A percentile compares a stretch with the other conserved stretches of the same genome.
These are phyloP conservation scores for Caenorhabditis remanei DNA, from an alignment of 1,140 invertebrate species.

Conservation along the genomic window DNA sequence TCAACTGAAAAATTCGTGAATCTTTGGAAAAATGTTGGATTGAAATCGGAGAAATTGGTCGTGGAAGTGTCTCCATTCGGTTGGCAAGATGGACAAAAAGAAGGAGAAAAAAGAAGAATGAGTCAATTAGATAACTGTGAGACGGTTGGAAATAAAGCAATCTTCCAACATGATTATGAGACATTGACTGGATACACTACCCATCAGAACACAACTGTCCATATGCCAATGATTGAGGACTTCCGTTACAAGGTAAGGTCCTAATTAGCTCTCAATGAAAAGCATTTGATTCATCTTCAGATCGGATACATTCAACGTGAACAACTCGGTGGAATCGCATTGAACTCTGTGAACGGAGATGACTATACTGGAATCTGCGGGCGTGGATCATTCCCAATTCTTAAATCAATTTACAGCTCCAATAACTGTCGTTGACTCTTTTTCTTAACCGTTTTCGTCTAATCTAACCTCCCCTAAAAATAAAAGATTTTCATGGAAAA, in stretches of 20 bases:
- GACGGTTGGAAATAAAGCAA: conserved; percentile 12
- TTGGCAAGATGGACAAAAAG: neutral
- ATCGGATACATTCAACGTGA: conserved; percentile 39
- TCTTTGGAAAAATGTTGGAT: conserved; percentile 13
- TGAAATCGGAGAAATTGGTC: conserved; percentile 25
- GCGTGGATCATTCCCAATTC: conserved; percentile 32
- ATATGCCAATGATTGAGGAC: conserved; percentile 16
- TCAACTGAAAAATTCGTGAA: conserved; percentile 43
- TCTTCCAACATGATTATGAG: conserved; percentile 10
- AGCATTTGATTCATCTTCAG: neutral
- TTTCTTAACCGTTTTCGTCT: too few relatives aligned
- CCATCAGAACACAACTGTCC: neutral
- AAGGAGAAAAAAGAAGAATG: neutral
- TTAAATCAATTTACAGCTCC: conserved; percentile 6
- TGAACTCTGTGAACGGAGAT: conserved; percentile 16
- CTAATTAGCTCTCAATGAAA: neutral
- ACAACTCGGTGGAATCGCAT: conserved; percentile 4
- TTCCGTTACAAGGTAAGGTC: neutral
- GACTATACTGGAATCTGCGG: conserved; percentile 50
- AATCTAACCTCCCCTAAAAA: too few relatives aligned
- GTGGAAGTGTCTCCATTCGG: conserved; percentile 13
- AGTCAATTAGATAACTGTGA: neutral
- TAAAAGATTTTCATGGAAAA: too few relatives aligned
- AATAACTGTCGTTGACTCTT: neutral
- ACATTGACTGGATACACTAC: neutral